Evolutionary conservation across 2,888 invertebrate genomes (phyloP).

Genomic region (Hemaris fuciformis): DNA sequence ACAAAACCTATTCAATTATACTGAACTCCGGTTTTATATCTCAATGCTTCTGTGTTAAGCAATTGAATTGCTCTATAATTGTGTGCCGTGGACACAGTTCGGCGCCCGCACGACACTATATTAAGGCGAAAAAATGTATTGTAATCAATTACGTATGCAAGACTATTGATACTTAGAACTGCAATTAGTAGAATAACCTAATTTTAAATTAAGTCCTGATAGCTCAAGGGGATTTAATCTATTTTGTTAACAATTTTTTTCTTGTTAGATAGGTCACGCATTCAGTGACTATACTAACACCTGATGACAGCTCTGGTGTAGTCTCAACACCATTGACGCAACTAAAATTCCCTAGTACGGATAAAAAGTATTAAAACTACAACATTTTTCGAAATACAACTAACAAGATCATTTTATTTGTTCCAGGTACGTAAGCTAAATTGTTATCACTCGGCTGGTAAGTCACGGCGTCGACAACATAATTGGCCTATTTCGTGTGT

Average conservation of each 20-base stretch:
- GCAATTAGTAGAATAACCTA: background rate
- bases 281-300: no score
- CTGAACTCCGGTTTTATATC: background rate
- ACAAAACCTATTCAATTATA: background rate
- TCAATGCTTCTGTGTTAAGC: background rate
- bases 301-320: no score
- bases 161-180: background rate
- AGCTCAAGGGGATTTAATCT: no score
- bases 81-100: background rate
- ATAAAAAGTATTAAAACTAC: background rate
- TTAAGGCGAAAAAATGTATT: background rate
- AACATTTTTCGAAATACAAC: background rate
- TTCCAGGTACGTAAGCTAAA: background rate
- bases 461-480: background rate
- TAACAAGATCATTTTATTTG: background rate
- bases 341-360: background rate
- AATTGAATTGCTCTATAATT: background rate
- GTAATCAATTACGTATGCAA: background rate
- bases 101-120: background rate
- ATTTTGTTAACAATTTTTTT: no score
- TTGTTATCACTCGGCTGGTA: background rate
- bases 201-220: no score
- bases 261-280: no score
- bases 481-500: slow-evolving; percentile 1
- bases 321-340: no score